phyloP scores from a whole-genome alignment of 2,797 vertebrate species.

The Liasis olivaceus region DNA sequence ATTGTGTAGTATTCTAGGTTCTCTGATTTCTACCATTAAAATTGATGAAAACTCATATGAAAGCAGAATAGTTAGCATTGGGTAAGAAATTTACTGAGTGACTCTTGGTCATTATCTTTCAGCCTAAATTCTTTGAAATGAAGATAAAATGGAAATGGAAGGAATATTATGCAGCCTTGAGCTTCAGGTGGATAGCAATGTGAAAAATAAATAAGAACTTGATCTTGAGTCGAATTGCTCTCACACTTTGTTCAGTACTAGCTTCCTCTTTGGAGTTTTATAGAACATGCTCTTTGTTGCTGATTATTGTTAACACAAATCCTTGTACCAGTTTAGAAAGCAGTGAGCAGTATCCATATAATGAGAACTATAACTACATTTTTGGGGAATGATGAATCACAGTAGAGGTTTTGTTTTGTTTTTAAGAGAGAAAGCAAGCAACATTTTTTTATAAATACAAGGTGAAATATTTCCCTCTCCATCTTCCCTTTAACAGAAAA shows the following conservation, averaged over 20 bases:
- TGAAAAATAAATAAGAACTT: neutral
- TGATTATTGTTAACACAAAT: neutral
- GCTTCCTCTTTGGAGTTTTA: slow-evolving; percentile 9
- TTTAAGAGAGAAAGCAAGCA: slow-evolving; percentile 20
- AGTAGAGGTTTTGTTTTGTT: neutral
- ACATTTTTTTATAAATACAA: neutral
- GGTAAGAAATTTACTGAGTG: neutral
- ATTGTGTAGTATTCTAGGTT: neutral
- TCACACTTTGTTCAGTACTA: slow-evolving; percentile 33
- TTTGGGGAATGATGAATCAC: neutral
- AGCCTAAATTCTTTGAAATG: neutral
- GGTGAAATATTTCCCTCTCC: neutral
- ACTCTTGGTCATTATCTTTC: neutral
- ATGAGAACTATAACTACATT: neutral
- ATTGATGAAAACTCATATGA: neutral
- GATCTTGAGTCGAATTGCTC: neutral
- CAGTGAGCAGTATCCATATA: neutral
- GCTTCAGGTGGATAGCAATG: neutral
- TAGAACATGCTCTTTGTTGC: neutral
- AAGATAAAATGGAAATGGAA: neutral
- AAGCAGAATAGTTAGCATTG: neutral
- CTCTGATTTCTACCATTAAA: neutral
- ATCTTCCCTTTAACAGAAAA: neutral
- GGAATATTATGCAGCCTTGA: neutral
- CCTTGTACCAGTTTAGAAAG: neutral